Evolutionary conservation across 2,797 vertebrate species (phyloP).

Genomic region (Naso thynnoides): DNA sequence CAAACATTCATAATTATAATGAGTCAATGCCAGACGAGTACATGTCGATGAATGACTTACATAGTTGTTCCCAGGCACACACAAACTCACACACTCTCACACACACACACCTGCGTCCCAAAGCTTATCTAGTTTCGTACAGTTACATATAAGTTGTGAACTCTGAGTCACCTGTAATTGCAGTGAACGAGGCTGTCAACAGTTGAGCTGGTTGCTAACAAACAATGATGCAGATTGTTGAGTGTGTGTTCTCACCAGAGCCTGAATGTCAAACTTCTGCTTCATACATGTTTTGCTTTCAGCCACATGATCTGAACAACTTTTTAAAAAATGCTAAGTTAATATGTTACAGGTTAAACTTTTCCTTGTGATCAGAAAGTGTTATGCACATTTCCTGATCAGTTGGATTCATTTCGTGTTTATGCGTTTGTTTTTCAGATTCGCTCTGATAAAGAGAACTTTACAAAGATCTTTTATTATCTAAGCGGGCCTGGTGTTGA

Average conservation of each 20-base stretch:
- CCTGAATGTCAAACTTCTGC: background rate
- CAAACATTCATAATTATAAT: background rate
- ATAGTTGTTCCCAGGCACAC: background rate
- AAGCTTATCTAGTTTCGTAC: background rate
- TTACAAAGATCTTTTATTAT: constrained; percentile 78
- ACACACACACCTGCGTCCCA: background rate
- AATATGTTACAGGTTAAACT: background rate
- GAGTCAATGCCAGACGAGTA: background rate
- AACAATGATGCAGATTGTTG: background rate
- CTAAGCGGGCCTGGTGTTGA: constrained; percentile 88
- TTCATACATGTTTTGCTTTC: background rate
- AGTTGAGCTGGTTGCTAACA: background rate
- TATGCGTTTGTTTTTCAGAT: constrained; percentile 84
- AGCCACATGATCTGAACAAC: background rate
- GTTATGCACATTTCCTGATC: background rate
- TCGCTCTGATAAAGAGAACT: constrained; percentile 88
- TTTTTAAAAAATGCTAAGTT: background rate
- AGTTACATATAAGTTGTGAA: background rate
- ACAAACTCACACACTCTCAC: background rate
- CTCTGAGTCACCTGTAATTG: background rate
- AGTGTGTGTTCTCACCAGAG: background rate
- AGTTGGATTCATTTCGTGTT: constrained; percentile 11
- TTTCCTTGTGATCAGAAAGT: background rate
- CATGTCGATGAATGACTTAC: background rate
- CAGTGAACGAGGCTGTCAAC: background rate